phyloP scores from a whole-genome alignment of 37 sponge, comb jelly and placozoan species.

The Haliclona indistincta region DNA sequence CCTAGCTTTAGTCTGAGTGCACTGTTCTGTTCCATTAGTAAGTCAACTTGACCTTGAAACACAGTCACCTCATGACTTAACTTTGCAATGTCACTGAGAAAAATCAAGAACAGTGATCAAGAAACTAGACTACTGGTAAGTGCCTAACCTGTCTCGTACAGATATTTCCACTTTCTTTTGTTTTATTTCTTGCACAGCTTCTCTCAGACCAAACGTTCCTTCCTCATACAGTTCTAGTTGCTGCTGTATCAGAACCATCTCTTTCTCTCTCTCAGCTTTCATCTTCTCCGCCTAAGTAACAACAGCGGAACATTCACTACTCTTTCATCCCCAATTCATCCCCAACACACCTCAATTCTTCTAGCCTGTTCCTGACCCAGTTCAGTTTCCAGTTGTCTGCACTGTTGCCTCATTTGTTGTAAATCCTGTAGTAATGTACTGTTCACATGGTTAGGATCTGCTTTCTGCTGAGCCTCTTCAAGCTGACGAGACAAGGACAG shows the following conservation, averaged over 20 bases:
- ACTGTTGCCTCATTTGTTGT: neutral
- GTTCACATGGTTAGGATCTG: neutral
- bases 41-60: constrained; percentile 40
- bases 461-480: constrained; percentile 6
- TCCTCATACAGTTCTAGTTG: no score
- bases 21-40: constrained; percentile 56
- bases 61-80: constrained; percentile 51
- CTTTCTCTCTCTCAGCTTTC: no score
- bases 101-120: neutral
- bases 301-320: no score
- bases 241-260: no score
- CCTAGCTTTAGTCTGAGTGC: constrained; percentile 48
- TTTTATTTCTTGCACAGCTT: constrained; percentile 78
- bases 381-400: constrained; percentile 4
- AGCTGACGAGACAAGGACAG: constrained; percentile 34
- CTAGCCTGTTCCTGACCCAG: constrained; percentile 14
- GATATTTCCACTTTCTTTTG: constrained; percentile 64
- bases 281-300: constrained; percentile 11
- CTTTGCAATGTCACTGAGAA: constrained; percentile 45
- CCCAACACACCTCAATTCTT: constrained; percentile 14
- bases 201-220: constrained; percentile 64
- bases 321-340: neutral
- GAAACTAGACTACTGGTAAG: neutral
- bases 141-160: constrained; percentile 60
- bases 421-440: constrained; percentile 10